Base-by-base conservation (phyloP, 23 tunicate species). In the Diplosoma virens region DNA sequence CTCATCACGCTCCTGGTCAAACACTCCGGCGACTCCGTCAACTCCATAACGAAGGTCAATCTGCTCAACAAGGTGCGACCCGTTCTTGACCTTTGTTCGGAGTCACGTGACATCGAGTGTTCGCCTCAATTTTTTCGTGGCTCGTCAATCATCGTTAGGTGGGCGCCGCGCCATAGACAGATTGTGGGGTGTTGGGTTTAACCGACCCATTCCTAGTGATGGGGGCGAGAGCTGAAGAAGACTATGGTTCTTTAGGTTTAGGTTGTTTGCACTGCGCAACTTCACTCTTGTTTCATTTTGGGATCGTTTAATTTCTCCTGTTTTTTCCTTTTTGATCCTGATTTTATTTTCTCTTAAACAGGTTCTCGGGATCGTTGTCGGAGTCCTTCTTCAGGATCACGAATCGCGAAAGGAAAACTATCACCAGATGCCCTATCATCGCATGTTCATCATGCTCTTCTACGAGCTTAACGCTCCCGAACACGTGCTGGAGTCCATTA, bases 341-440 rank as follows among this genome's bases (percentile, higher is more conserved):
- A 21, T 56, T 56, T 56, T 9, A 11, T 29, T 26, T 30, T 63
- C 29, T 63, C 20, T 35, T 24, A 35, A 67, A 27, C 59, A 95
- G 93, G 94, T 95, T 34, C 81, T 95, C 24, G 99, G 99, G 14
- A 86, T 95, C 34, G 94, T 95, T 11, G 87, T 95, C 36, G 99
- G 99, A 0, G 99, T 95, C 27, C 56, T 92, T 16, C 93, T 84
- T 7, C 93, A 95, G 30, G 97, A 95, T 50, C 99, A 95, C 32
- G 94, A 87, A 18, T 78, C 80, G n/a, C 74, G 89, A 23, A 81
- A 77, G 41, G 75, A 79, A 2, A 93, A 95, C 25, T 95, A 95
- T 37, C 97, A 95, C 34, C 99, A 95, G 74, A 95, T 95, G 99
- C 99, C 99, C 14, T 95, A 89, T 60, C 99, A 95, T 32, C 87